phyloP scores from a whole-genome alignment of 2,888 invertebrate genomes.

The Anticlea derivata region DNA sequence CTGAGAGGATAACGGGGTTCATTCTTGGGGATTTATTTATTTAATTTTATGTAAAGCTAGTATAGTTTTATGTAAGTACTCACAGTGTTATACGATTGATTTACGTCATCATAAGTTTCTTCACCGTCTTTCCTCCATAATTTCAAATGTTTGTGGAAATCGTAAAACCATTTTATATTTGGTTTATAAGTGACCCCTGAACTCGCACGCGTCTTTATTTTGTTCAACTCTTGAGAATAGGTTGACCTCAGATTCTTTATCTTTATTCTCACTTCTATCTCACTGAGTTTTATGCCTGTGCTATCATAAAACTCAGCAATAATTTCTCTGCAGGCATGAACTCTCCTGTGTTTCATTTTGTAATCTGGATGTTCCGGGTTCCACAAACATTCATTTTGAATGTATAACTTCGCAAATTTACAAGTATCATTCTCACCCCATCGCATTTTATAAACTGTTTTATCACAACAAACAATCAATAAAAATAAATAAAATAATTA shows the following conservation, averaged over 20 bases:
- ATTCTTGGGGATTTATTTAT: too few relatives aligned
- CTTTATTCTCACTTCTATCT: constrained; percentile 57
- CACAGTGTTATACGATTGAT: constrained; percentile 37
- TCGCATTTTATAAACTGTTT: constrained; percentile 51
- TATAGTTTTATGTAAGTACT: constrained; percentile 21
- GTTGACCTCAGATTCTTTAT: constrained; percentile 64
- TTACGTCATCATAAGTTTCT: constrained; percentile 17
- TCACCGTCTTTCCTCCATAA: constrained; percentile 35
- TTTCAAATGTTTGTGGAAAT: constrained; percentile 53
- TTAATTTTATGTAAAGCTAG: too few relatives aligned
- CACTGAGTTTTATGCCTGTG: constrained; percentile 57
- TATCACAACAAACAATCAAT: too few relatives aligned
- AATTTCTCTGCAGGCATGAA: constrained; percentile 58
- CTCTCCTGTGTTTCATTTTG: constrained; percentile 56
- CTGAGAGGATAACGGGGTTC: too few relatives aligned
- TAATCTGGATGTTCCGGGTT: constrained; percentile 64
- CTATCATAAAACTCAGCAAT: constrained; percentile 52
- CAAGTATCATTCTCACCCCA: constrained; percentile 74
- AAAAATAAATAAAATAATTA: too few relatives aligned
- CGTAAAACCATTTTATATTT: constrained; percentile 61
- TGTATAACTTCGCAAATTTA: constrained; percentile 72
- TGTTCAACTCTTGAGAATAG: constrained; percentile 60
- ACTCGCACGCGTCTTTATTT: constrained; percentile 57
- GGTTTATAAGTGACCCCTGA: constrained; percentile 46
- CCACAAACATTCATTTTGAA: constrained; percentile 70